A percentile compares a stretch with the other conserved stretches of the same genome.
These are phyloP conservation scores for Charina bottae DNA, from an alignment of 2,113 vertebrate species.

Conservation along the genomic window DNA sequence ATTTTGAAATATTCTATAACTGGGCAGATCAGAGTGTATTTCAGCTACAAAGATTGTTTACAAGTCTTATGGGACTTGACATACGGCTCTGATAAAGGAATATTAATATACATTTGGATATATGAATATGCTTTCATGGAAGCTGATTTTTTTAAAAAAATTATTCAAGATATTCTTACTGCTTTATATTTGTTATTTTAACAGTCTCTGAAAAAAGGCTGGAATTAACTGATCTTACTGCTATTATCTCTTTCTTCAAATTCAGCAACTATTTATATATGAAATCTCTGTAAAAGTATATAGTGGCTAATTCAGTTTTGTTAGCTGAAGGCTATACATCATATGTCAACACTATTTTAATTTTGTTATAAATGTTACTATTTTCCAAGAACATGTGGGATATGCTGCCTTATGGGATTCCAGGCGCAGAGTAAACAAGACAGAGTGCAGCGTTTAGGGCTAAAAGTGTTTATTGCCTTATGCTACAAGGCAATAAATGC, in stretches of 20 bases:
- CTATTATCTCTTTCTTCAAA: not conserved
- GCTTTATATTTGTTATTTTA: not conserved
- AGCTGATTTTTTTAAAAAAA: not conserved
- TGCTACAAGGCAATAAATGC: too few relatives aligned
- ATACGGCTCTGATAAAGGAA: not conserved
- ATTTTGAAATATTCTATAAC: not conserved
- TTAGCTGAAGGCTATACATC: not conserved
- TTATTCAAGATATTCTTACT: too few relatives aligned
- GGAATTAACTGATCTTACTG: not conserved
- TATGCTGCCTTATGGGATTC: too few relatives aligned
- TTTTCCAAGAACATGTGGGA: not conserved
- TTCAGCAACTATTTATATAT: not conserved
- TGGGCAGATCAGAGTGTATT: not conserved
- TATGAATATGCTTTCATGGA: not conserved
- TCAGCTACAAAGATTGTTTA: not conserved
- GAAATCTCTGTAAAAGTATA: not conserved
- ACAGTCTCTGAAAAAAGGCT: not conserved
- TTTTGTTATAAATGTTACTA: not conserved
- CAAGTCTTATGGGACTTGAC: not conserved
- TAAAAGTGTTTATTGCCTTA: too few relatives aligned
- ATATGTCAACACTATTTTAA: not conserved
- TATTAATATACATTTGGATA: not conserved
- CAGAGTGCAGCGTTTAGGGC: too few relatives aligned
- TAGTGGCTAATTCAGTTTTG: not conserved
- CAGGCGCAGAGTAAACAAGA: too few relatives aligned